These are phyloP conservation scores for Sebastes ruberrimus DNA, from an alignment of 2,797 vertebrate genomes.

Conservation along the genomic window DNA sequence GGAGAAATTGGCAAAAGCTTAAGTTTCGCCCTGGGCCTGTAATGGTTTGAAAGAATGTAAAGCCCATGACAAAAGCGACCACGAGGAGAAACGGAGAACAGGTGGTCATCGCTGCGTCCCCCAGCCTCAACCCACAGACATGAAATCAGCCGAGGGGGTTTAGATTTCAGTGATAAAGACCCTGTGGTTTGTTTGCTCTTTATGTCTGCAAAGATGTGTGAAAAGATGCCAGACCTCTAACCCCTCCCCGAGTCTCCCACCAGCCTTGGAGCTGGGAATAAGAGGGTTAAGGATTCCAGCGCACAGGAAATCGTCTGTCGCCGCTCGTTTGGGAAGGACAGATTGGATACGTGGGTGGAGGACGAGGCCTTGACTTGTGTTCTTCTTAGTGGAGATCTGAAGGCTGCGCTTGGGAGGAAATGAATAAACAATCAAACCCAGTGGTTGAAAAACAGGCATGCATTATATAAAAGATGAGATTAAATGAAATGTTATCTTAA, in stretches of 20 bases:
- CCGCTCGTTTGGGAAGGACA: constrained; percentile 55
- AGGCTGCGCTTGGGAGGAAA: constrained; percentile 33
- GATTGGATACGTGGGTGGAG: constrained; percentile 58
- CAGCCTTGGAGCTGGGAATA: constrained; percentile 52
- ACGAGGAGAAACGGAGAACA: constrained; percentile 71
- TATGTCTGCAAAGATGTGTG: constrained; percentile 78
- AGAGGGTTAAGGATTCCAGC: constrained; percentile 51
- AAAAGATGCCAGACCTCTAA: constrained; percentile 76
- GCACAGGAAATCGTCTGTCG: constrained; percentile 74
- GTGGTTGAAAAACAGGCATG: constrained; percentile 9
- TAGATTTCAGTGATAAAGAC: constrained; percentile 82
- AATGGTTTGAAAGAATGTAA: constrained; percentile 79
- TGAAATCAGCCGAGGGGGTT: constrained; percentile 75
- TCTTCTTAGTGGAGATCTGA: constrained; percentile 21
- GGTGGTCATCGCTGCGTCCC: constrained; percentile 78
- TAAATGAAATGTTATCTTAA: constrained; percentile 11
- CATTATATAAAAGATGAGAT: background rate
- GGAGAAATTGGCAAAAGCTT: constrained; percentile 76
- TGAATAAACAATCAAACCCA: constrained; percentile 40
- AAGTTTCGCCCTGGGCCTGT: constrained; percentile 69
- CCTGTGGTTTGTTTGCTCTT: constrained; percentile 77
- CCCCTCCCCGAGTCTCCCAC: constrained; percentile 57
- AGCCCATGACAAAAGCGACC: constrained; percentile 69
- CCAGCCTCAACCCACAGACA: constrained; percentile 60
- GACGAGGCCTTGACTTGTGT: constrained; percentile 55